Conservation (phyloP, 1,140 invertebrate genomes). For the Neodiprion pinetum region DNA sequence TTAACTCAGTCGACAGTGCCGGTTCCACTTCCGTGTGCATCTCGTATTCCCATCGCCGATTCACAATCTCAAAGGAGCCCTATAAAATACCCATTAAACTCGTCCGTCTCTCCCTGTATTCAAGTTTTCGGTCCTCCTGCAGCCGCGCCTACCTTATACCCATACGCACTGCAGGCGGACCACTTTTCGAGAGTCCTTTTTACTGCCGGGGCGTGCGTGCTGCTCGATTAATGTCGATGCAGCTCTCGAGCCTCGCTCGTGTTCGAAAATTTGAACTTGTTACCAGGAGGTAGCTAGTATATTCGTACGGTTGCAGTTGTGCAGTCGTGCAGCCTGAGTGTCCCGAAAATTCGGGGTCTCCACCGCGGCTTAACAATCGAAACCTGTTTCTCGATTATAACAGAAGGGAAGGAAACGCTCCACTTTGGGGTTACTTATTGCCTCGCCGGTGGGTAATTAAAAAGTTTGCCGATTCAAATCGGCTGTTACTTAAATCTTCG, state of each 20-base stretch:
- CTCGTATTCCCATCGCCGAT: not conserved
- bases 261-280: not conserved
- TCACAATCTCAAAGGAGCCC: not conserved
- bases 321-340: not conserved
- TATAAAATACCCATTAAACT: conserved; percentile 4
- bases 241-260: not conserved
- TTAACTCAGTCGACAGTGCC: too few relatives aligned
- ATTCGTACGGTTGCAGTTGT: not conserved
- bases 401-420: not conserved
- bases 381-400: not conserved
- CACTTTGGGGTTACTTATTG: conserved; percentile 6
- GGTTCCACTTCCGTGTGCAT: too few relatives aligned
- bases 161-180: too few relatives aligned
- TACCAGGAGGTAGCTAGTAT: not conserved
- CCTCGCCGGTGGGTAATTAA: conserved; percentile 11
- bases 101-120: not conserved
- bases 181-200: too few relatives aligned
- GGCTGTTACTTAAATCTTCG: not conserved
- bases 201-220: too few relatives aligned
- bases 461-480: conserved; percentile 9
- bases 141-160: too few relatives aligned
- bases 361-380: not conserved
- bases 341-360: not conserved
- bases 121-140: not conserved
- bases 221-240: not conserved